phyloP scores from a whole-genome alignment of 2,797 vertebrate genomes.

The Hyperoplus lanceolatus region DNA sequence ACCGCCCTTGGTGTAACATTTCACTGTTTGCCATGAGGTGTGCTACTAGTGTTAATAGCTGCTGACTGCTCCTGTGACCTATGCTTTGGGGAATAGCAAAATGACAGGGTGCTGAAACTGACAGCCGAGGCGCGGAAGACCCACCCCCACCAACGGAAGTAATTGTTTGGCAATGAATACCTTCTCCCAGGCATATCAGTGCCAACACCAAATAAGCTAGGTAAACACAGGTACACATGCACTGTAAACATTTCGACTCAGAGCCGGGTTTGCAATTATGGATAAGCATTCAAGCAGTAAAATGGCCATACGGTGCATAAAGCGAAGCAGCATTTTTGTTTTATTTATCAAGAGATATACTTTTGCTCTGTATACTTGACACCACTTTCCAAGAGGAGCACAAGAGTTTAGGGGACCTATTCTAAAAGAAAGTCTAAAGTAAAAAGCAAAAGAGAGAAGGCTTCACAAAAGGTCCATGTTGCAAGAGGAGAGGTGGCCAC shows the following conservation, averaged over 20 bases:
- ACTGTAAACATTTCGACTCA: constrained; percentile 38
- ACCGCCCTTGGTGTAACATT: constrained; percentile 49
- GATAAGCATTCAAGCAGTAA: constrained; percentile 28
- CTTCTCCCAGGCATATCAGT: constrained; percentile 34
- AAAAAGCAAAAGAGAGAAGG: not conserved
- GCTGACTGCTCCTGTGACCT: constrained; percentile 64
- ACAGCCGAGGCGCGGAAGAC: constrained; percentile 51
- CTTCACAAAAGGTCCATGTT: constrained; percentile 15
- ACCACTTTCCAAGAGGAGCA: constrained; percentile 18
- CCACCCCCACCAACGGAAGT: constrained; percentile 5
- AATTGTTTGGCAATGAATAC: constrained; percentile 36
- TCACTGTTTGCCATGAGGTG: constrained; percentile 59
- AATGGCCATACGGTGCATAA: constrained; percentile 31
- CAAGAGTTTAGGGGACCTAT: constrained; percentile 12
- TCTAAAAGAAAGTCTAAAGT: not conserved
- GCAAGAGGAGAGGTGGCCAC: constrained; percentile 30
- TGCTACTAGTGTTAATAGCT: constrained; percentile 64
- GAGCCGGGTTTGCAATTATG: constrained; percentile 42
- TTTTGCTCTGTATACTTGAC: constrained; percentile 33
- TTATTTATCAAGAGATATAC: constrained; percentile 8
- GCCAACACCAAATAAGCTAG: constrained; percentile 43
- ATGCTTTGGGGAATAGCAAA: constrained; percentile 62
- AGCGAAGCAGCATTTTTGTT: constrained; percentile 8
- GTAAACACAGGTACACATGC: constrained; percentile 50
- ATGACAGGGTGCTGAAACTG: constrained; percentile 63